These are phyloP conservation scores for Melanargia galathea DNA, from an alignment of 2,888 invertebrate species.

Conservation along the genomic window DNA sequence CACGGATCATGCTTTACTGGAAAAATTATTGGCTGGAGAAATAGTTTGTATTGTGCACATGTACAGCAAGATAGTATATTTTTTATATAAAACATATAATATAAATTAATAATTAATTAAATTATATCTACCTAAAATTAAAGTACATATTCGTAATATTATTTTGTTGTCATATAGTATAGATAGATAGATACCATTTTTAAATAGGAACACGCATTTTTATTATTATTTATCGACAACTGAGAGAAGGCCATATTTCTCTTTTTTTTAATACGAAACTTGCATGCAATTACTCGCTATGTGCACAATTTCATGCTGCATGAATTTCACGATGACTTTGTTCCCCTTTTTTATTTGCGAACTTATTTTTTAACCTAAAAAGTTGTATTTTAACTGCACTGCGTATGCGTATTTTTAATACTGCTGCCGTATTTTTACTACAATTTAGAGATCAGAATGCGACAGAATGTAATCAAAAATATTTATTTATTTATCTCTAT, in stretches of 20 bases:
- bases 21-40: background rate
- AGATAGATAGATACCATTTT: too few relatives aligned
- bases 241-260: background rate
- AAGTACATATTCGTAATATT: too few relatives aligned
- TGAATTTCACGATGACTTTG: slow-evolving; percentile 25
- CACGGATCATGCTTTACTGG: background rate
- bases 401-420: slow-evolving; percentile 10
- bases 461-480: background rate
- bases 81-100: too few relatives aligned
- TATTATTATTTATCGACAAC: slow-evolving; percentile 4
- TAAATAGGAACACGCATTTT: background rate
- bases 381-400: slow-evolving; percentile 17
- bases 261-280: slow-evolving; percentile 23
- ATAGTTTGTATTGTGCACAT: too few relatives aligned
- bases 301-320: slow-evolving; percentile 25
- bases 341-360: slow-evolving; percentile 18
- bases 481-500: too few relatives aligned
- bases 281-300: slow-evolving; percentile 24
- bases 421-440: background rate
- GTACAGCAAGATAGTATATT: too few relatives aligned
- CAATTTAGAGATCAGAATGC: background rate
- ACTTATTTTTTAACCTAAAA: slow-evolving; percentile 25
- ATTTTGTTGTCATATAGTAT: too few relatives aligned
- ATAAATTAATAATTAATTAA: too few relatives aligned
- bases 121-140: too few relatives aligned